Evolutionary conservation across 2,888 invertebrate genomes (phyloP).

Genomic region (Ecdyonurus torrentis): DNA sequence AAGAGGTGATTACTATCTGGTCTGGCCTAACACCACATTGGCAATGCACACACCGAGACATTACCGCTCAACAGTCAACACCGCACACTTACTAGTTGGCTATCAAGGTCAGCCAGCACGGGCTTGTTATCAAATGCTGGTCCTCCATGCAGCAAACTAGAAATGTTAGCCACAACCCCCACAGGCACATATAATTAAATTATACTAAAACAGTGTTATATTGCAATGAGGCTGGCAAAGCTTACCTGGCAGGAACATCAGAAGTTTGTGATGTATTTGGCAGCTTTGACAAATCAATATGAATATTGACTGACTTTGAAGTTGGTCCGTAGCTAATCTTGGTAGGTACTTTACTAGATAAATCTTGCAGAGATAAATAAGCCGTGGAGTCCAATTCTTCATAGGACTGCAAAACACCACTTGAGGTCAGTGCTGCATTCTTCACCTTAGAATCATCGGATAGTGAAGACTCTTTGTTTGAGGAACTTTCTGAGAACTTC

Average conservation of each 20-base stretch:
- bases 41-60: too few species aligned
- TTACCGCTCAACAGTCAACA: too few species aligned
- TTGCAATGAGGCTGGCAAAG: not conserved
- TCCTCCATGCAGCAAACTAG: too few species aligned
- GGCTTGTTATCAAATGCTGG: too few species aligned
- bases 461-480: not conserved
- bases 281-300: not conserved
- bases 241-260: not conserved
- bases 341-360: not conserved
- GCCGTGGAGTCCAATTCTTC: not conserved
- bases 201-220: too few species aligned
- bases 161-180: too few species aligned
- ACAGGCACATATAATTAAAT: too few species aligned
- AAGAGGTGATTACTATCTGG: too few species aligned
- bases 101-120: too few species aligned
- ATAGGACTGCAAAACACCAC: not conserved
- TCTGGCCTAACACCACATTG: too few species aligned
- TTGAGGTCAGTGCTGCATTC: not conserved
- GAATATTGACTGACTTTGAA: not conserved
- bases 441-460: not conserved
- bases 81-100: too few species aligned
- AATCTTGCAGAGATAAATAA: not conserved
- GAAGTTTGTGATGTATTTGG: not conserved
- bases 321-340: too few species aligned
- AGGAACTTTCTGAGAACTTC: not conserved